Evolutionary conservation across 2,888 invertebrate genomes (phyloP), one percentile per base, ranked within the genome.

Genomic region (Camponotus fellah): DNA sequence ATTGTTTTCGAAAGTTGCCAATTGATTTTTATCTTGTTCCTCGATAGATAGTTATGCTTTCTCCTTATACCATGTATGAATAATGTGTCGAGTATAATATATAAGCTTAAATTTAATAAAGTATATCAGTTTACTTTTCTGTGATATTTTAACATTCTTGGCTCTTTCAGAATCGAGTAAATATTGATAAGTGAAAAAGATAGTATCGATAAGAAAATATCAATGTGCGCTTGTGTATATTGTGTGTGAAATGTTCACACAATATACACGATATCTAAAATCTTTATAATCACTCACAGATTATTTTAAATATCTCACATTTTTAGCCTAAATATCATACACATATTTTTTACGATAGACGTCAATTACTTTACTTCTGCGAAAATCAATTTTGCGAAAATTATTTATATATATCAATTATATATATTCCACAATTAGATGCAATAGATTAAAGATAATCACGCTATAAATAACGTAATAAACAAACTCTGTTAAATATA

Each of bases 161-260:
- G 17, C 49, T 53, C n/a, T 43, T 62, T 75, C 21, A 21, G 34
- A 34, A 21, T 76, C 37, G 49, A 76, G 37, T 37, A 65, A 46
- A 76, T 43, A 74, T 46, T 64, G 34, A 64, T 65, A 76, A 65
- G 34, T 65, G 66, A 21, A 17, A 21, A 17, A 34, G 75, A 62
- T 62, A 74, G 9, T 5, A 21, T 14, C 26, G 46, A 65, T 37
- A 65, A 76, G 14, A 46, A 49, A 2, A 8, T 74, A 74, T 65
- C 65, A 37, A 76, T 49, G 49, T 8, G 21, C 14, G n/a, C 49
- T 53, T 53, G 26, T 26, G 26, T 26, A 26, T 26, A 2, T 26
- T 26, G 26, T 26, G 26, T 26, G 2, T 26, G 49, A 53, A 53
- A 53, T 49, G 17, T 49, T 49, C 2, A 26, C 26, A 26, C 0